These are phyloP conservation scores for Pithys albifrons DNA, from an alignment of 2,113 vertebrate genomes.

Conservation along the genomic window DNA sequence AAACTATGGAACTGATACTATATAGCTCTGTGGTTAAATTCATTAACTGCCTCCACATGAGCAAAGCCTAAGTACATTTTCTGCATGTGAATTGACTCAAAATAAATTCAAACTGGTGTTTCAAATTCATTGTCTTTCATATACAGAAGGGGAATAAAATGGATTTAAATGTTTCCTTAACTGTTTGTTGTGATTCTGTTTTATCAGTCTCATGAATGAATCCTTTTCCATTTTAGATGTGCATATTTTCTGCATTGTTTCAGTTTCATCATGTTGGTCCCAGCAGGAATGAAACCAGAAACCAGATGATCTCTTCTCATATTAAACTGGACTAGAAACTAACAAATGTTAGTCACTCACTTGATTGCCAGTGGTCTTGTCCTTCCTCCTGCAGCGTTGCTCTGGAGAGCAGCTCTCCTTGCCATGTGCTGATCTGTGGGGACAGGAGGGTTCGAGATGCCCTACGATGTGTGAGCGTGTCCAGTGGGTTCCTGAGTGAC, in stretches of 20 bases:
- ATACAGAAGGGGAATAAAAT: background rate
- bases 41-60: background rate
- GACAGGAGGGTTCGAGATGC: no score
- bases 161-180: background rate
- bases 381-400: background rate
- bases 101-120: background rate
- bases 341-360: background rate
- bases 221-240: background rate
- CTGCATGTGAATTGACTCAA: background rate
- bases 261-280: background rate
- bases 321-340: background rate
- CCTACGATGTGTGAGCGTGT: accelerated
- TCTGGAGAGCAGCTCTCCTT: background rate
- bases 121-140: background rate
- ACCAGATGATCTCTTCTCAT: background rate
- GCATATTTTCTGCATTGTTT: background rate
- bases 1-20: background rate
- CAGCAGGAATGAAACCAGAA: background rate
- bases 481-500: background rate
- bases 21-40: background rate
- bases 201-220: background rate
- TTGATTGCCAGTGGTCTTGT: background rate
- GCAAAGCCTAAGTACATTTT: background rate
- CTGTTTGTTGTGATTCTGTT: background rate
- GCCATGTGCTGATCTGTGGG: accelerated